phyloP scores from a whole-genome alignment of 2,888 invertebrate species.

The Troilus luridus region DNA sequence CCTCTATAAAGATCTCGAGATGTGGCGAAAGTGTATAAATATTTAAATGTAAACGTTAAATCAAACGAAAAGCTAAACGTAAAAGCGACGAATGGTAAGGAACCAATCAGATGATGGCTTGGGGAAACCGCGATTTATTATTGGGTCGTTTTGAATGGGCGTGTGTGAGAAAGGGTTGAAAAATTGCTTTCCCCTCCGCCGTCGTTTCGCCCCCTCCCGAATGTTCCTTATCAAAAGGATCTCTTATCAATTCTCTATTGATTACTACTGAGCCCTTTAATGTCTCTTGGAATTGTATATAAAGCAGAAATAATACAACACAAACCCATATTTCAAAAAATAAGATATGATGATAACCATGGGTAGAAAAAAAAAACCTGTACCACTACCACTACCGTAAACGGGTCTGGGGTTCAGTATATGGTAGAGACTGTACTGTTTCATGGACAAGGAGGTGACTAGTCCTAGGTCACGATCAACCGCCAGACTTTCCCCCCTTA shows the following conservation, averaged over 20 bases:
- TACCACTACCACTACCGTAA: too few species aligned
- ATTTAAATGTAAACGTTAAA: slow-evolving; percentile 1
- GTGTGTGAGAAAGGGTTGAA: slow-evolving; percentile 47
- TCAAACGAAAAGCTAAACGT: neutral
- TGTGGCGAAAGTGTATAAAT: neutral
- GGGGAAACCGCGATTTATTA: slow-evolving; percentile 38
- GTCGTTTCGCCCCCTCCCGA: neutral
- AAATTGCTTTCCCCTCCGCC: slow-evolving; percentile 43
- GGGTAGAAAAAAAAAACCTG: too few species aligned
- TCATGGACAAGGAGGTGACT: too few species aligned
- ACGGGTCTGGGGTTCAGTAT: too few species aligned
- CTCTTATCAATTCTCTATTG: slow-evolving; percentile 34
- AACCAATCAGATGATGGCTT: slow-evolving; percentile 25
- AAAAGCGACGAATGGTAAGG: neutral
- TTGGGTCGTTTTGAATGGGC: slow-evolving; percentile 51
- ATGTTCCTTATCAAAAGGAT: slow-evolving; percentile 43
- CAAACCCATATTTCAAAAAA: neutral
- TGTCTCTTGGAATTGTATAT: neutral
- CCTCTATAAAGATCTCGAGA: neutral
- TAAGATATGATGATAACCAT: too few species aligned
- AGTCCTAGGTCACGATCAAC: too few species aligned
- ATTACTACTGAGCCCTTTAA: neutral
- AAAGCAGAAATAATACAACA: neutral
- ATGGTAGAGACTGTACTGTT: too few species aligned
- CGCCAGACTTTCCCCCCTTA: too few species aligned